Evolutionary conservation across 1,140 invertebrate species (phyloP).

Genomic region (Drosophila arizonae): DNA sequence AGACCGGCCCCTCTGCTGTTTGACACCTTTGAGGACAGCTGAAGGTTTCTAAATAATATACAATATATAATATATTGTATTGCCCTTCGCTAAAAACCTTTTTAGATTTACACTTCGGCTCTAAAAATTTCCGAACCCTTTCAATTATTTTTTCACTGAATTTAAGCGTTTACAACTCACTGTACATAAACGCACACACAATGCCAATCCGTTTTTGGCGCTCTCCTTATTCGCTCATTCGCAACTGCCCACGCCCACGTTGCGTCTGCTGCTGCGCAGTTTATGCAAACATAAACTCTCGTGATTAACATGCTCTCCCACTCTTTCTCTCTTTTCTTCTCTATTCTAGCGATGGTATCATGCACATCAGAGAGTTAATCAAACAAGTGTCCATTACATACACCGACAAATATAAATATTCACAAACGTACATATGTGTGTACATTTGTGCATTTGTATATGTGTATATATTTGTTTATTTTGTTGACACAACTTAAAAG

Average conservation of each 20-base stretch:
- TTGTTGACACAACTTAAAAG: constrained; percentile 58
- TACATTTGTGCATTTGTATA: background rate
- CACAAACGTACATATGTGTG: background rate
- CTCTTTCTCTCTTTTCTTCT: constrained; percentile 1
- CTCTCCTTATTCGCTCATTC: constrained; percentile 24
- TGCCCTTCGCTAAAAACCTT: constrained; percentile 1
- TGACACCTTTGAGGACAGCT: constrained; percentile 1
- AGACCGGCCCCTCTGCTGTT: constrained; percentile 36
- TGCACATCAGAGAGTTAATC: constrained; percentile 48
- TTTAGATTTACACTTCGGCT: background rate
- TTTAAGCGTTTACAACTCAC: constrained; percentile 32
- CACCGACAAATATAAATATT: constrained; percentile 8
- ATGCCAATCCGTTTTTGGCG: background rate
- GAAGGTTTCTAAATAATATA: background rate
- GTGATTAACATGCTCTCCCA: constrained; percentile 18
- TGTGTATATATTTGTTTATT: constrained; percentile 40
- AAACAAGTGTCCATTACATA: constrained; percentile 73
- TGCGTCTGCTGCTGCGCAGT: constrained; percentile 66
- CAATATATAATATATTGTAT: background rate
- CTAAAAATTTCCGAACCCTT: background rate
- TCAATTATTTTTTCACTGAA: background rate
- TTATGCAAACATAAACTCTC: constrained; percentile 51
- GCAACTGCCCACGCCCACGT: constrained; percentile 48
- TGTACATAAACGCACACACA: constrained; percentile 29
- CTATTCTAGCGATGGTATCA: constrained; percentile 40